Base-by-base conservation (phyloP, 2,888 invertebrate species). In the Dolichopus griseipennis region DNA sequence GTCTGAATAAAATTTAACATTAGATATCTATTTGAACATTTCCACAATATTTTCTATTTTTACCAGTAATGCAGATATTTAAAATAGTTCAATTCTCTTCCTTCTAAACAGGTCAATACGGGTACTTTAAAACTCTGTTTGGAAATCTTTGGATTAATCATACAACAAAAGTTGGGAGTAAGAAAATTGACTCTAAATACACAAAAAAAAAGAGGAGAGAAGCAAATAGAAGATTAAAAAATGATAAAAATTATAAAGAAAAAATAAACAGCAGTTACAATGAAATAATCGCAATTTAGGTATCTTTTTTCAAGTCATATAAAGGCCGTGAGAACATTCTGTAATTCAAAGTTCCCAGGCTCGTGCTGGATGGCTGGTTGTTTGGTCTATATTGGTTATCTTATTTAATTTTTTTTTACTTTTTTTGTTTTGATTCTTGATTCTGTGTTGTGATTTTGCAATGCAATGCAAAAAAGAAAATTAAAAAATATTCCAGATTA, bases 311-410 rank as follows among this genome's bases (percentile, higher is more conserved):
- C 70, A 70, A 74, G 74, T 74, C 74, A 73, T 74, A 73, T 72
- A 73, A 73, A 73, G 74, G 74, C 73, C 74, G 74, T 74, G 74
- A 74, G 74, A 74, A 74, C 73, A 72, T 69, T 72, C 72, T 69
- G 72, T 67, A 68, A 72, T 70, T 70, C 66, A 66, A 71, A 72
- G 72, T 74, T 74, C 74, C 74, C 74, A 74, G 73, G 72, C 74
- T 74, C 73, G 73, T 73, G 73, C 74, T 72, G 68, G 69, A 68
- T 67, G 70, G 68, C 65, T 65, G 34, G n/a, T 34, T n/a, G 66
- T 68, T 66, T 65, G 64, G 65, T 43, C 65, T 65, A 64, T 37
- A 65, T 68, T 67, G 37, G 43, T 66, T 68, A 61, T 52, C 63
- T 69, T 70, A n/a, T n/a, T 67, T 21, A 22, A n/a, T 18, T 9